phyloP scores from a whole-genome alignment of 2,888 invertebrate species.

The Leucania comma region DNA sequence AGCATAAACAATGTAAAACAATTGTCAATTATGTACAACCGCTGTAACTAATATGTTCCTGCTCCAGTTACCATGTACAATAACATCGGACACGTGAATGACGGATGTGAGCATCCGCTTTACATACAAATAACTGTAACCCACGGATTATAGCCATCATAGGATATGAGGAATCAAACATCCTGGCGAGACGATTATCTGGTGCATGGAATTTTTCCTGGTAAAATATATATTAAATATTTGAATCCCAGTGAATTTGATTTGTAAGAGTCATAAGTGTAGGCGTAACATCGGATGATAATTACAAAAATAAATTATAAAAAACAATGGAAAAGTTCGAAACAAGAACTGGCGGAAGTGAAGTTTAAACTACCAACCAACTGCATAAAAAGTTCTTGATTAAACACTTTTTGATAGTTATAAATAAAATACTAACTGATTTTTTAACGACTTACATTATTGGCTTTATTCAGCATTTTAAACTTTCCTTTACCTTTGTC shows the following conservation, averaged over 20 bases:
- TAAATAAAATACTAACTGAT: too few relatives aligned
- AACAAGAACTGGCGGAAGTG: too few relatives aligned
- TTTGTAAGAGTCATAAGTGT: background rate
- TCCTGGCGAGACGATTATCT: constrained; percentile 43
- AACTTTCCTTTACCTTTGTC: background rate
- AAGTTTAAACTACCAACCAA: too few relatives aligned
- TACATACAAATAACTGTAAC: constrained; percentile 72
- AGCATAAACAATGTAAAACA: constrained; percentile 54
- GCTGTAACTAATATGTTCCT: constrained; percentile 73
- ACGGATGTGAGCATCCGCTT: constrained; percentile 84
- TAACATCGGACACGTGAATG: constrained; percentile 73
- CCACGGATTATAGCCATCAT: constrained; percentile 60
- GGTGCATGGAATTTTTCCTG: constrained; percentile 30
- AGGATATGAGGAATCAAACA: constrained; percentile 61
- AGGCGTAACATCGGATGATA: background rate
- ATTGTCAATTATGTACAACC: constrained; percentile 64
- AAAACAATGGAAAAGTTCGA: background rate
- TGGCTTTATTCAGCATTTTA: background rate
- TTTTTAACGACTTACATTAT: too few relatives aligned
- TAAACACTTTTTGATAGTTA: too few relatives aligned
- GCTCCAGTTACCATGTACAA: constrained; percentile 82
- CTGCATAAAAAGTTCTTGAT: too few relatives aligned
- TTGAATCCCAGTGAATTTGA: background rate
- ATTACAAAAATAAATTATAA: background rate
- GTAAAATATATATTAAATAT: background rate